A percentile compares a stretch with the other conserved stretches of the same genome.
Evolutionary conservation across 2,888 invertebrate species (phyloP).

Genomic region (Cosmorhoe ocellata): DNA sequence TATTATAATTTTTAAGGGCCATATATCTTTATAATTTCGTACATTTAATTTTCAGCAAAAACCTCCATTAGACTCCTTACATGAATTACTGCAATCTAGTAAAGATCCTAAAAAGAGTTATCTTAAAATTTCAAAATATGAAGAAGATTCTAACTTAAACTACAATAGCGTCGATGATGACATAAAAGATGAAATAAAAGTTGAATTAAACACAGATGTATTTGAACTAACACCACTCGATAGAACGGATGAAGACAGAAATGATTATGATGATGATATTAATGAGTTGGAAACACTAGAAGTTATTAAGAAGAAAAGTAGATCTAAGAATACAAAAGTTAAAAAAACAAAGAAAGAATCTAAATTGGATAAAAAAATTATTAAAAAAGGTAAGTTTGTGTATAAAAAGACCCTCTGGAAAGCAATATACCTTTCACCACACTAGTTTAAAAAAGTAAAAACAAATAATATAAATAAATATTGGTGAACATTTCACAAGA

Average conservation of each 20-base stretch:
- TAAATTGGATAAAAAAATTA: neutral
- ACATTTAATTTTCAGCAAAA: conserved; percentile 5
- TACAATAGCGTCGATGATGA: neutral
- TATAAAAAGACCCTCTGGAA: no score
- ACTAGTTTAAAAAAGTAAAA: no score
- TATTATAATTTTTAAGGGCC: no score
- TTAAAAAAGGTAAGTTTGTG: conserved; percentile 1
- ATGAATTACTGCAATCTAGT: neutral
- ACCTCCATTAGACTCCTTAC: conserved; percentile 1
- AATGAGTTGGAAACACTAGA: neutral
- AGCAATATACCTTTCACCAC: no score
- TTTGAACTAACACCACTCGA: neutral
- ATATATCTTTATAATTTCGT: no score
- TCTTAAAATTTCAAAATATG: conserved; percentile 7
- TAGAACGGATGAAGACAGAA: neutral
- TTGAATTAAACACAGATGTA: conserved; percentile 4
- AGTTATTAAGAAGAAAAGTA: conserved; percentile 1
- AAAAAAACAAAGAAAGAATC: conserved; percentile 7
- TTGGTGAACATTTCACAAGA: no score
- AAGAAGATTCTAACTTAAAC: neutral
- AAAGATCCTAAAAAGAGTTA: neutral
- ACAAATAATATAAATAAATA: no score
- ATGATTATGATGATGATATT: neutral
- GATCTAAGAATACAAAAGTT: conserved; percentile 2
- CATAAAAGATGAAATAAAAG: conserved; percentile 12